Evolutionary conservation across 2,113 vertebrate species (phyloP).

Genomic region (Thymallus thymallus): DNA sequence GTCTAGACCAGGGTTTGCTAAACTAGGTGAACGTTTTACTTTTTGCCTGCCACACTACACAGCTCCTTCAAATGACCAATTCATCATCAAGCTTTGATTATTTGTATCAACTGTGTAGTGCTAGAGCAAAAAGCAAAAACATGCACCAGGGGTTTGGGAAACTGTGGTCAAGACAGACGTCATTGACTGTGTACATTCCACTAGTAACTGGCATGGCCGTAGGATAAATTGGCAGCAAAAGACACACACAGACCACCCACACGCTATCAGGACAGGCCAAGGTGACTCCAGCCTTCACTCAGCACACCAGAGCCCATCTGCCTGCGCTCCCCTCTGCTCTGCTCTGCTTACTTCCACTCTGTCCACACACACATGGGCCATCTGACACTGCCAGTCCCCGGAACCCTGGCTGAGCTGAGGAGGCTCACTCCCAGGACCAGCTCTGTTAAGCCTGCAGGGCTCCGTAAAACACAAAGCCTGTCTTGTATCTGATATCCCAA

Average conservation of each 20-base stretch:
- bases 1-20: too few species aligned
- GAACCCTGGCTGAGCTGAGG: slow-evolving; percentile 20
- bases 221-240: neutral
- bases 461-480: neutral
- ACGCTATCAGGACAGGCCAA: slow-evolving; percentile 55
- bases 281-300: slow-evolving; percentile 67
- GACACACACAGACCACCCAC: slow-evolving; percentile 2
- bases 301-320: slow-evolving; percentile 66
- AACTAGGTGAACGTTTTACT: too few species aligned
- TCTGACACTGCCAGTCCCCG: slow-evolving; percentile 53
- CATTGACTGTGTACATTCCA: too few species aligned
- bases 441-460: neutral
- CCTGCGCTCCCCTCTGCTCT: slow-evolving; percentile 44
- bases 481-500: too few species aligned
- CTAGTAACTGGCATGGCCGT: too few species aligned
- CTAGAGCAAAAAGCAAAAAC: too few species aligned
- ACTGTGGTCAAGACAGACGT: too few species aligned
- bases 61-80: too few species aligned
- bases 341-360: slow-evolving; percentile 30
- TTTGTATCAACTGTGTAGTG: too few species aligned
- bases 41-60: too few species aligned
- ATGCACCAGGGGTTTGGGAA: too few species aligned
- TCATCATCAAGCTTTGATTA: too few species aligned
- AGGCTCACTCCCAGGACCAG: neutral
- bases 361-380: slow-evolving; percentile 28